Conservation (phyloP, 2,113 vertebrate species). For the Campylomormyrus tamandua region DNA sequence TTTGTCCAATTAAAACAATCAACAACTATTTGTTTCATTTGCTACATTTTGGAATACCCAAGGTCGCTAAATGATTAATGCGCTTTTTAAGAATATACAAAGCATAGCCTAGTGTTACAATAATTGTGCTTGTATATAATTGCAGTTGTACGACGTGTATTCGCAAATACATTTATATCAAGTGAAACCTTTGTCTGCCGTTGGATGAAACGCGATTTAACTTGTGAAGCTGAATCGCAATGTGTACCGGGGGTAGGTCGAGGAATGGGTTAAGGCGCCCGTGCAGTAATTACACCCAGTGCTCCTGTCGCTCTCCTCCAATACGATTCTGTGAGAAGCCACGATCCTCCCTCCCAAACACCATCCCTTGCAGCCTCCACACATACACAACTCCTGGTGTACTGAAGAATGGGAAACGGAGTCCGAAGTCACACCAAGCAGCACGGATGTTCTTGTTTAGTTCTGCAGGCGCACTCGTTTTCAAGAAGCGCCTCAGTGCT, state of each 20-base stretch:
- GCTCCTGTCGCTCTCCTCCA: conserved; percentile 57
- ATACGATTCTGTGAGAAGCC: conserved; percentile 55
- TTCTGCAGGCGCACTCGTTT: not conserved
- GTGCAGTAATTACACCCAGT: conserved; percentile 57
- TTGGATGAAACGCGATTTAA: not conserved
- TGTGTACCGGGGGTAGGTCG: conserved; percentile 20
- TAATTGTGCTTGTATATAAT: not conserved
- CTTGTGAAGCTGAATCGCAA: not conserved
- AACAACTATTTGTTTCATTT: not conserved
- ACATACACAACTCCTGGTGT: conserved; percentile 56
- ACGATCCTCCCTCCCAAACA: conserved; percentile 35
- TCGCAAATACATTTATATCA: not conserved
- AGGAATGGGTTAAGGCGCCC: conserved; percentile 65
- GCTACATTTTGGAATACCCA: not conserved
- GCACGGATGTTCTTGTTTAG: conserved; percentile 29
- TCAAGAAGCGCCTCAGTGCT: not conserved
- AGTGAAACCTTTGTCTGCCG: not conserved
- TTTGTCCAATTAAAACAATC: conserved; percentile 2
- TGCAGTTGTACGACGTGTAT: not conserved
- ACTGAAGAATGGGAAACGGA: conserved; percentile 62
- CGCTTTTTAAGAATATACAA: not conserved
- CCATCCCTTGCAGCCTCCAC: conserved; percentile 27
- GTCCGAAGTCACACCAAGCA: conserved; percentile 47
- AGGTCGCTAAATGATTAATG: not conserved
- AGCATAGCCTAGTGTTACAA: not conserved